Percentiles rank a stretch among this genome's conserved stretches.
Conservation (phyloP, 2,113 vertebrate genomes). For the Dissostichus mawsoni region DNA sequence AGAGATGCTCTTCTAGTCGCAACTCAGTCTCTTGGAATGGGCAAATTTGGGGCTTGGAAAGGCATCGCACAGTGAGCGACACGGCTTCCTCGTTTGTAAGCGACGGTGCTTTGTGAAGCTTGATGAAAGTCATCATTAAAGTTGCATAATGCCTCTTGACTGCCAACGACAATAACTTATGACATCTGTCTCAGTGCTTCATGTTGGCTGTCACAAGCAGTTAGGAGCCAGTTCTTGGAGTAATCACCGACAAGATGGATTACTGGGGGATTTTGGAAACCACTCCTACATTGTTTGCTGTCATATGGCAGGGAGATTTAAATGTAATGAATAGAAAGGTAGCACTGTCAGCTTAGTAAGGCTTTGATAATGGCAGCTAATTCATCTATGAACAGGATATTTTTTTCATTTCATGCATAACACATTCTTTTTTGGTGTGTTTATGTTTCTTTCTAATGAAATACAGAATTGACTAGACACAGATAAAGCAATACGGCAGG, state of each 20-base stretch:
- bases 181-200: slow-evolving; percentile 74
- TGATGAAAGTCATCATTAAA: slow-evolving; percentile 78
- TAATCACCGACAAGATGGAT: slow-evolving; percentile 69
- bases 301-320: slow-evolving; percentile 54
- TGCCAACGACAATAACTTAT: slow-evolving; percentile 73
- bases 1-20: slow-evolving; percentile 49
- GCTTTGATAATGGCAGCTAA: slow-evolving; percentile 22
- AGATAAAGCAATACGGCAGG: not conserved
- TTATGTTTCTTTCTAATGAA: slow-evolving; percentile 19
- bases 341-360: slow-evolving; percentile 46
- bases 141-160: slow-evolving; percentile 74
- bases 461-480: not conserved
- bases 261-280: slow-evolving; percentile 61
- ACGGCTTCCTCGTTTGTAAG: slow-evolving; percentile 28
- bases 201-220: slow-evolving; percentile 74
- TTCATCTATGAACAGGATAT: slow-evolving; percentile 19
- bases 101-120: slow-evolving; percentile 61
- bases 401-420: slow-evolving; percentile 9
- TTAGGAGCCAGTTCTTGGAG: slow-evolving; percentile 55
- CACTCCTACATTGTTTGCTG: slow-evolving; percentile 65
- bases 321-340: slow-evolving; percentile 57
- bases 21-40: slow-evolving; percentile 29
- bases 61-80: slow-evolving; percentile 6
- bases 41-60: slow-evolving; percentile 15
- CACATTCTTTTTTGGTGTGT: slow-evolving; percentile 4